Conservation (phyloP, 2,797 vertebrate species). For the Eulemur mongoz region DNA sequence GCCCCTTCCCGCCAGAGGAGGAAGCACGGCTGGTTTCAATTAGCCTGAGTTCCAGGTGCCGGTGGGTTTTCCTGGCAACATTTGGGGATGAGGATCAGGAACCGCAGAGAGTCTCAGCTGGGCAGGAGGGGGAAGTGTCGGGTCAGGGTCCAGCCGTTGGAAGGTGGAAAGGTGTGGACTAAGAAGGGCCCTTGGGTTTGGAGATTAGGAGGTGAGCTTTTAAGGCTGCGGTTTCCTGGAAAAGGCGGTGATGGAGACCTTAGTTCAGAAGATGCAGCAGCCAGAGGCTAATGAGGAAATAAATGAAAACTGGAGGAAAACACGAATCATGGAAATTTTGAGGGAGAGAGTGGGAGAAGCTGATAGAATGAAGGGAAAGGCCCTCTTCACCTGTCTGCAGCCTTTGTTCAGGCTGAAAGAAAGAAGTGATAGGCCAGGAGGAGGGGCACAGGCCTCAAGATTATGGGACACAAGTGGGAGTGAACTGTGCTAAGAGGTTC, state of each 20-base stretch:
- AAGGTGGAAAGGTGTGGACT: not conserved
- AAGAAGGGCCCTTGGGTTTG: not conserved
- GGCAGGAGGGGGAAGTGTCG: not conserved
- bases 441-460: not conserved
- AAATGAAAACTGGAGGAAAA: not conserved
- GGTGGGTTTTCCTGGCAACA: not conserved
- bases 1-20: not conserved
- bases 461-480: not conserved
- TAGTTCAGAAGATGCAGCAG: not conserved
- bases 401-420: not conserved
- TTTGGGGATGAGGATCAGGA: not conserved
- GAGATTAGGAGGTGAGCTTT: not conserved
- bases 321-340: fast-evolving
- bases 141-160: not conserved
- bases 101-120: fast-evolving
- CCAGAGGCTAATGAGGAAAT: not conserved
- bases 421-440: not conserved
- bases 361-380: fast-evolving
- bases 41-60: not conserved
- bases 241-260: not conserved
- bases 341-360: fast-evolving
- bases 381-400: not conserved
- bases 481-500: too few relatives aligned
- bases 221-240: not conserved
- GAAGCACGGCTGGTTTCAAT: not conserved